A percentile compares a stretch with the other conserved stretches of the same genome.
phyloP scores from a whole-genome alignment of 2,888 invertebrate species.

The Cephus runcator region DNA sequence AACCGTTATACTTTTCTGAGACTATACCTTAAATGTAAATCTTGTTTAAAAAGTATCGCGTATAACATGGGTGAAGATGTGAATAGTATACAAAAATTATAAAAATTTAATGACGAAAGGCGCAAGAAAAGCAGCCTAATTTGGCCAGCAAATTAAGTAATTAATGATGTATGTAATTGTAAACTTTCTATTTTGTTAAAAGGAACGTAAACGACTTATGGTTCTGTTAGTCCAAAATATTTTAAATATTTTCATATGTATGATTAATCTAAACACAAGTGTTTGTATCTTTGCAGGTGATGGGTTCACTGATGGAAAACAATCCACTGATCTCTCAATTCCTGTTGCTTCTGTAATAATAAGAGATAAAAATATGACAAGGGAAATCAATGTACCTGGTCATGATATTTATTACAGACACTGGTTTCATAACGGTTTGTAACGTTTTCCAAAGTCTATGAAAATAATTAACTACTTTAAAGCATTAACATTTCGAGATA shows the following conservation, averaged over 20 bases:
- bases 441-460: not conserved
- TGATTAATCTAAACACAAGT: not conserved
- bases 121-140: not conserved
- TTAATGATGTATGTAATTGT: not conserved
- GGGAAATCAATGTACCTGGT: constrained; percentile 19
- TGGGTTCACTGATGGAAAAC: constrained; percentile 35
- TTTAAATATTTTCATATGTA: not conserved
- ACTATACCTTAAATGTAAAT: not conserved
- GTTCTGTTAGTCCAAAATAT: not conserved
- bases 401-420: constrained; percentile 22
- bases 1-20: not conserved
- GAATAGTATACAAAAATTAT: not conserved
- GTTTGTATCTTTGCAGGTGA: constrained; percentile 30
- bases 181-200: not conserved
- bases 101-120: not conserved
- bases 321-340: constrained; percentile 31
- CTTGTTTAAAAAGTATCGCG: not conserved
- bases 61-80: not conserved
- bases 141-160: not conserved
- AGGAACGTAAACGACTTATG: not conserved
- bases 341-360: constrained; percentile 42
- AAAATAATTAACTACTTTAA: not conserved
- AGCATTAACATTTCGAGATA: not conserved
- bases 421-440: constrained; percentile 31
- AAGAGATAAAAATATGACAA: constrained; percentile 26